These are phyloP conservation scores for Rynchops niger DNA, from an alignment of 2,113 vertebrate genomes.

Conservation along the genomic window DNA sequence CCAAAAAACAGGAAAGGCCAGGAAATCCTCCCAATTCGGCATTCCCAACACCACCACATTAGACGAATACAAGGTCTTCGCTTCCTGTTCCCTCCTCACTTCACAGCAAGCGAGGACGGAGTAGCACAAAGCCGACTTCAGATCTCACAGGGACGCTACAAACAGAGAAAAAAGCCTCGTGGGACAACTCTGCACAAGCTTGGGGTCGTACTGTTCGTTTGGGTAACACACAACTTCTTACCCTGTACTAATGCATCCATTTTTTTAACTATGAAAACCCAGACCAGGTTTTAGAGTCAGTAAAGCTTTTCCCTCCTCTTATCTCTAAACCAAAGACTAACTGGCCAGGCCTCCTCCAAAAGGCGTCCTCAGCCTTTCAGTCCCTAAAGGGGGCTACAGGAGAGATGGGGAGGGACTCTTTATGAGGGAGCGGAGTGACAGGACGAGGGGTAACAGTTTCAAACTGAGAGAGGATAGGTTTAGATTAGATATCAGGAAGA, in stretches of 20 bases:
- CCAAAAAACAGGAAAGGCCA: slow-evolving; percentile 30
- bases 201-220: neutral
- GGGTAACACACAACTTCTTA: neutral
- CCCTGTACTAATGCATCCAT: neutral
- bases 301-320: neutral
- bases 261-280: neutral
- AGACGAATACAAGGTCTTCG: neutral
- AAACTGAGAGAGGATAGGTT: too few species aligned
- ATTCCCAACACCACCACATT: neutral
- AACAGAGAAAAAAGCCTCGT: neutral
- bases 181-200: neutral
- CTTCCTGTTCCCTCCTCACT: slow-evolving; percentile 8
- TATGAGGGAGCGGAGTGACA: too few species aligned
- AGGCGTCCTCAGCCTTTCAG: too few species aligned
- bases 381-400: too few species aligned
- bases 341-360: neutral
- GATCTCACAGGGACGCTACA: neutral
- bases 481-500: too few species aligned
- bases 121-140: neutral
- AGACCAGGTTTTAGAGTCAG: neutral
- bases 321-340: neutral
- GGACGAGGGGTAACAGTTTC: too few species aligned
- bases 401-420: too few species aligned
- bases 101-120: neutral
- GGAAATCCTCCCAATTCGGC: slow-evolving; percentile 39